These are phyloP conservation scores for Clarias laeviceps DNA, from an alignment of 2,797 vertebrate genomes.

Conservation along the genomic window DNA sequence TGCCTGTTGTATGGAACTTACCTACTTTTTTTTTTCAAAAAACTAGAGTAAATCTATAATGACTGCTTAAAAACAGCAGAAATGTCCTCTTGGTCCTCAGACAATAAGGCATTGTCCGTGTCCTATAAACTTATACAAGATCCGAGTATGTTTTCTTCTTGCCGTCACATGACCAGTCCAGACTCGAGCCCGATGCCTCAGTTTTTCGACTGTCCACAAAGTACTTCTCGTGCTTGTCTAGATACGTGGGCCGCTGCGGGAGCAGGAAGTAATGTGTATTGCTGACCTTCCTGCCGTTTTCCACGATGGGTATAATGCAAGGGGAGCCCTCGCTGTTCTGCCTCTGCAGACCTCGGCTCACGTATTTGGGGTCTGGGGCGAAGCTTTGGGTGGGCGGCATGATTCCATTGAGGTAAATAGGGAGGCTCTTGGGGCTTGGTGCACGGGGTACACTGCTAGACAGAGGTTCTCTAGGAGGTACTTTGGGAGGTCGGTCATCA, in stretches of 20 bases:
- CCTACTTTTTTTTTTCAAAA: slow-evolving; percentile 64
- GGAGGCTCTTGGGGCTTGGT: slow-evolving; percentile 92
- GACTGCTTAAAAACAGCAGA: slow-evolving; percentile 66
- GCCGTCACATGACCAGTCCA: slow-evolving; percentile 67
- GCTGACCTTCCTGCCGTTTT: slow-evolving; percentile 89
- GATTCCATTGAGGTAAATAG: slow-evolving; percentile 89
- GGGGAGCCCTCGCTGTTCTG: slow-evolving; percentile 92
- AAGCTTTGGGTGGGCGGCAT: slow-evolving; percentile 99
- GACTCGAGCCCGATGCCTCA: slow-evolving; percentile 51
- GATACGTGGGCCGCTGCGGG: slow-evolving; percentile 81
- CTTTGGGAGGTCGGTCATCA: slow-evolving; percentile 90
- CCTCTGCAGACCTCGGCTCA: slow-evolving; percentile 89
- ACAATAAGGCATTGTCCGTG: slow-evolving; percentile 59
- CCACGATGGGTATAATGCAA: slow-evolving; percentile 93
- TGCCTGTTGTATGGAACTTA: slow-evolving; percentile 68
- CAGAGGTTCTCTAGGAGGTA: slow-evolving; percentile 90
- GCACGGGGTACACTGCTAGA: slow-evolving; percentile 84
- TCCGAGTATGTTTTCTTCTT: slow-evolving; percentile 81
- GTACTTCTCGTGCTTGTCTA: slow-evolving; percentile 83
- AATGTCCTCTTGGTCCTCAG: slow-evolving; percentile 57
- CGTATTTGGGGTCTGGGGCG: slow-evolving; percentile 94
- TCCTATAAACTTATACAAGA: slow-evolving; percentile 73
- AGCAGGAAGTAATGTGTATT: slow-evolving; percentile 94
- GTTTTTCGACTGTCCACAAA: slow-evolving; percentile 72
- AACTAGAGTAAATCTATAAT: slow-evolving; percentile 57